A percentile compares a stretch with the other conserved stretches of the same genome.
Evolutionary conservation across 2,113 vertebrate species (phyloP).

Genomic region (Calyptommatus sinebrachiatus): DNA sequence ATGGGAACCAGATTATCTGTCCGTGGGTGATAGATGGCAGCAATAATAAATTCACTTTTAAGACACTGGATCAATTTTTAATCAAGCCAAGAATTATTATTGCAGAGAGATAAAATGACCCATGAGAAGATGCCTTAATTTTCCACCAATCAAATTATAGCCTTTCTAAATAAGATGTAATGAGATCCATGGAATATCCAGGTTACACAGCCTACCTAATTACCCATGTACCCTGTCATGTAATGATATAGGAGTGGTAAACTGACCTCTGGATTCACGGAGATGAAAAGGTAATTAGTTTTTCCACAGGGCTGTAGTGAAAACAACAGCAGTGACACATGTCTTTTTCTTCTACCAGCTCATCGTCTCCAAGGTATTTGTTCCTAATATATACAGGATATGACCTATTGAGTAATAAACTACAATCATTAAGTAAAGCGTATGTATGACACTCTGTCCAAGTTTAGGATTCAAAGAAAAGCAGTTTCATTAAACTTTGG

Average conservation of each 20-base stretch:
- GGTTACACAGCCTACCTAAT: slow-evolving; percentile 86
- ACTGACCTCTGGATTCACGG: slow-evolving; percentile 85
- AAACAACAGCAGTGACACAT: slow-evolving; percentile 79
- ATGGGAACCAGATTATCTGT: slow-evolving; percentile 99
- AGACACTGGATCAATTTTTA: slow-evolving; percentile 99
- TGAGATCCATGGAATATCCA: slow-evolving; percentile 85
- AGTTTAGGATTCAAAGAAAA: slow-evolving; percentile 64
- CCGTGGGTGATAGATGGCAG: slow-evolving; percentile 95
- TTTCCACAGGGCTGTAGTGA: slow-evolving; percentile 79
- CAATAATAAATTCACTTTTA: slow-evolving; percentile 99
- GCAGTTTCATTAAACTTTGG: slow-evolving; percentile 67
- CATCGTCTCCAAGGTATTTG: slow-evolving; percentile 74
- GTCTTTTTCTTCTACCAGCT: slow-evolving; percentile 77
- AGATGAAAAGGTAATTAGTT: slow-evolving; percentile 94
- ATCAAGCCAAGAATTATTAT: slow-evolving; percentile 99
- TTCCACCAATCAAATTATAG: slow-evolving; percentile 98
- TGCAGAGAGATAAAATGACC: slow-evolving; percentile 98
- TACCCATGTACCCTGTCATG: slow-evolving; percentile 83
- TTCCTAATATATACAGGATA: slow-evolving; percentile 76
- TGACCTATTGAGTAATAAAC: slow-evolving; percentile 77
- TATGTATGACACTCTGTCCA: slow-evolving; percentile 61
- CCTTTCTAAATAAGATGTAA: slow-evolving; percentile 90
- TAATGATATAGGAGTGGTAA: slow-evolving; percentile 83
- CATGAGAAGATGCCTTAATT: slow-evolving; percentile 95
- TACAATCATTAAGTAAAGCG: slow-evolving; percentile 71